Percentiles rank a stretch among this genome's conserved stretches.
These are phyloP conservation scores for Noctua fimbriata DNA, from an alignment of 2,888 invertebrate genomes.

Conservation along the genomic window DNA sequence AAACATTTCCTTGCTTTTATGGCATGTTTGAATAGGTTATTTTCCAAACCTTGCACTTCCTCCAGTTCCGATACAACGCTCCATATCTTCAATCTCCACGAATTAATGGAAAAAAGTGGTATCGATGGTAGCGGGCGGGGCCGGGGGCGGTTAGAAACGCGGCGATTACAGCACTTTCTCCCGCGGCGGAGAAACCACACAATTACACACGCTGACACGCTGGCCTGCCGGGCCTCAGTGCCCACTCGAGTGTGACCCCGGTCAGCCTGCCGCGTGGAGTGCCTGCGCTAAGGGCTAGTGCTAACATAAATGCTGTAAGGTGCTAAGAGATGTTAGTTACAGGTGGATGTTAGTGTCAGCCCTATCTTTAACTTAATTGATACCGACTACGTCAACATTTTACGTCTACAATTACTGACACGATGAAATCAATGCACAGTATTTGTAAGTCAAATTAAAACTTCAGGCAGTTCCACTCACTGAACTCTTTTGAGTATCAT, in stretches of 20 bases:
- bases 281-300: conserved; percentile 20
- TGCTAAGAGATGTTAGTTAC: background rate
- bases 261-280: background rate
- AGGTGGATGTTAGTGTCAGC: background rate
- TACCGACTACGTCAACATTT: background rate
- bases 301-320: background rate
- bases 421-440: background rate
- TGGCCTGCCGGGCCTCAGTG: conserved; percentile 10
- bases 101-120: conserved; percentile 48
- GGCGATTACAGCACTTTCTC: conserved; percentile 63
- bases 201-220: conserved; percentile 53
- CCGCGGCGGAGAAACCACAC: conserved; percentile 59
- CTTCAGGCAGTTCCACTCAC: background rate
- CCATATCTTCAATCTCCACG: conserved; percentile 6
- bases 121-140: conserved; percentile 19
- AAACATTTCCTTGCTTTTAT: background rate
- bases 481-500: background rate
- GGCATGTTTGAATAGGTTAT: background rate
- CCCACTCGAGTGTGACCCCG: conserved; percentile 51
- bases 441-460: background rate
- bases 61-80: background rate
- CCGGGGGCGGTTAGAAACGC: conserved; percentile 60
- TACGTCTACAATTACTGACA: background rate
- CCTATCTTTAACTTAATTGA: background rate
- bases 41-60: background rate